Conservation (phyloP, 2,888 invertebrate genomes). For the Trichogramma dendrolimi region DNA sequence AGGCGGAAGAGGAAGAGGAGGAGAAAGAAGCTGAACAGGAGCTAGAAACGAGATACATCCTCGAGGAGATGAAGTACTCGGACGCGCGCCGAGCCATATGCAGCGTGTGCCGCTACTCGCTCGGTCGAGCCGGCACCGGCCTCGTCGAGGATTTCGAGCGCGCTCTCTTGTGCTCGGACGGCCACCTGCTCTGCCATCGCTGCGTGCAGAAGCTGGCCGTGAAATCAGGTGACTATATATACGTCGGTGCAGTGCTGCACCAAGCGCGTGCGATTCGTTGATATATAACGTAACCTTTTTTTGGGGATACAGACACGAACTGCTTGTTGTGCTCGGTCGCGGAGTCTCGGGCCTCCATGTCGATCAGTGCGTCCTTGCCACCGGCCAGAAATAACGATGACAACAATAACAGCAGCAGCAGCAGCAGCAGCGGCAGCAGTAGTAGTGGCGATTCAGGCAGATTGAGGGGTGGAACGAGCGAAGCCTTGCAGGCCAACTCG, state of each 20-base stretch:
- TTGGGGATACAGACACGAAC: conserved; percentile 31
- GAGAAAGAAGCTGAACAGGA: conserved; percentile 30
- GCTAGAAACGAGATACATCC: conserved; percentile 16
- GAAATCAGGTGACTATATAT: conserved; percentile 36
- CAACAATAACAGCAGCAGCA: conserved; percentile 35
- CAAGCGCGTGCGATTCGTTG: too few relatives aligned
- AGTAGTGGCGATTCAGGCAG: conserved; percentile 16
- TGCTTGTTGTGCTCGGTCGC: conserved; percentile 34
- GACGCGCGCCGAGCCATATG: conserved; percentile 39
- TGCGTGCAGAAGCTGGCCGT: conserved; percentile 40
- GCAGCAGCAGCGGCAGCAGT: conserved; percentile 30
- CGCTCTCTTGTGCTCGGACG: conserved; percentile 36
- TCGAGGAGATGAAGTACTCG: conserved; percentile 22
- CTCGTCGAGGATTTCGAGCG: conserved; percentile 28
- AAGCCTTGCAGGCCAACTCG: conserved; percentile 28
- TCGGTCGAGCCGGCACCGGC: conserved; percentile 23
- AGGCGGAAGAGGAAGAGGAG: conserved; percentile 28
- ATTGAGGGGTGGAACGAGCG: conserved; percentile 19
- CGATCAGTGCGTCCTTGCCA: conserved; percentile 30
- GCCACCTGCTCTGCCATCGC: conserved; percentile 41
- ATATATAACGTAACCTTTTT: too few relatives aligned
- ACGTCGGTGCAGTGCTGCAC: neutral
- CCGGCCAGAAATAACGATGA: too few relatives aligned
- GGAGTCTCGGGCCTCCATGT: conserved; percentile 33
- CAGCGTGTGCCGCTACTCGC: conserved; percentile 30